Percentiles rank a stretch among this genome's conserved stretches.
phyloP scores from a whole-genome alignment of 2,797 vertebrate genomes.

The Acanthurus leucopareius region DNA sequence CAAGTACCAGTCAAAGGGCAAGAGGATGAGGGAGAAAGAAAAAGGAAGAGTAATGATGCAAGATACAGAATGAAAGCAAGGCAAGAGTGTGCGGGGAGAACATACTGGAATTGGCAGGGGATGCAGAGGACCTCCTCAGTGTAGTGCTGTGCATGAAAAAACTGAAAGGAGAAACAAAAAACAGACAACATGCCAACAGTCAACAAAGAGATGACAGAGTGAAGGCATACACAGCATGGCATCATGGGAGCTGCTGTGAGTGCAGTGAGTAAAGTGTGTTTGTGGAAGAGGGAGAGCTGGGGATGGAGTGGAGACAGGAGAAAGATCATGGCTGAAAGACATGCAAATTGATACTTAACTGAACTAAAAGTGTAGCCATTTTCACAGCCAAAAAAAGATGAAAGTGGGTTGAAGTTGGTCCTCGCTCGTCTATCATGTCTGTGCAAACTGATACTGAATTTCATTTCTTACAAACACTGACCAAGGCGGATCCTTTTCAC shows the following conservation, averaged over 20 bases:
- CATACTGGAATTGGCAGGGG: slow-evolving; percentile 86
- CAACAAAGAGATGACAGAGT: slow-evolving; percentile 84
- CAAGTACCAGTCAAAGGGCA: slow-evolving; percentile 47
- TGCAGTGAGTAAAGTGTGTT: slow-evolving; percentile 49
- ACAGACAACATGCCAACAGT: slow-evolving; percentile 86
- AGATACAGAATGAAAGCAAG: slow-evolving; percentile 80
- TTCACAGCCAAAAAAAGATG: slow-evolving; percentile 34
- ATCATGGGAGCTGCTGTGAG: slow-evolving; percentile 64
- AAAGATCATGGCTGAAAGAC: slow-evolving; percentile 64
- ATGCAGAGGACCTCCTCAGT: slow-evolving; percentile 85
- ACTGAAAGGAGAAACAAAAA: slow-evolving; percentile 89
- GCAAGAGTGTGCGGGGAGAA: slow-evolving; percentile 82
- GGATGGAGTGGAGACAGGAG: slow-evolving; percentile 59
- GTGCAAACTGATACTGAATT: slow-evolving; percentile 14
- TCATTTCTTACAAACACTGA: slow-evolving; percentile 36
- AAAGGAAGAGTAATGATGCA: slow-evolving; percentile 70
- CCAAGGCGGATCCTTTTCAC: slow-evolving; percentile 22
- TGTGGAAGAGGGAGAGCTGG: slow-evolving; percentile 41
- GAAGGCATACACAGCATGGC: slow-evolving; percentile 74
- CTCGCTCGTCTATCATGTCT: slow-evolving; percentile 6
- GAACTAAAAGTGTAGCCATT: slow-evolving; percentile 41
- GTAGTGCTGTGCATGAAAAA: slow-evolving; percentile 85
- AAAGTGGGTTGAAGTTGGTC: slow-evolving; percentile 35
- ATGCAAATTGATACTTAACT: slow-evolving; percentile 68
- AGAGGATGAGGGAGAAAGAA: slow-evolving; percentile 53